These are phyloP conservation scores for Blomia tropicalis DNA, from an alignment of 2,888 invertebrate genomes.

Conservation along the genomic window DNA sequence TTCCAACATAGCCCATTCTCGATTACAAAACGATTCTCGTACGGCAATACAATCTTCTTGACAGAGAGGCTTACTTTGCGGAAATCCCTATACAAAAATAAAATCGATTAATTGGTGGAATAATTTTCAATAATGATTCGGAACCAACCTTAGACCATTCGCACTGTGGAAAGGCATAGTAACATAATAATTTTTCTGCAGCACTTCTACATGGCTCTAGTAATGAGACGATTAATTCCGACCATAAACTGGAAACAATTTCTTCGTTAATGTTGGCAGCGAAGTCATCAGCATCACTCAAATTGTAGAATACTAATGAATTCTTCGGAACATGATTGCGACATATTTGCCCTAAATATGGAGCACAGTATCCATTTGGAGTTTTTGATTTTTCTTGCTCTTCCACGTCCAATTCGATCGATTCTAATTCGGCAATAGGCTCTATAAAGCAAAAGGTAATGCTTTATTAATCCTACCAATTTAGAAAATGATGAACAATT, in stretches of 20 bases:
- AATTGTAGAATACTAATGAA: slow-evolving; percentile 56
- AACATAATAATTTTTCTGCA: slow-evolving; percentile 76
- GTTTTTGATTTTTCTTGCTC: slow-evolving; percentile 20
- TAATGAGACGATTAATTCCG: slow-evolving; percentile 61
- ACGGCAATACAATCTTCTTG: slow-evolving; percentile 83
- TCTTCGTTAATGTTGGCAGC: slow-evolving; percentile 61
- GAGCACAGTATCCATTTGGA: slow-evolving; percentile 56
- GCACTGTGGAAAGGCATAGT: slow-evolving; percentile 80
- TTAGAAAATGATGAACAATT: not conserved
- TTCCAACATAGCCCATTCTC: slow-evolving; percentile 78
- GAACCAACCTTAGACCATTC: slow-evolving; percentile 34
- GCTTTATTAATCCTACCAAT: too few relatives aligned
- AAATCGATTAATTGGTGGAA: not conserved
- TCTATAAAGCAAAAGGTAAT: too few relatives aligned
- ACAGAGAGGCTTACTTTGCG: slow-evolving; percentile 61
- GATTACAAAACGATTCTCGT: slow-evolving; percentile 73
- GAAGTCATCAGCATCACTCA: slow-evolving; percentile 40
- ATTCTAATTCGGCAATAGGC: not conserved
- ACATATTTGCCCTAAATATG: slow-evolving; percentile 69
- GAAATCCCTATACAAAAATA: slow-evolving; percentile 38
- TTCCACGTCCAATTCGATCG: slow-evolving; percentile 12
- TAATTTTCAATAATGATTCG: not conserved
- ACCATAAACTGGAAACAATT: slow-evolving; percentile 65
- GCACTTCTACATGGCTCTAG: slow-evolving; percentile 67
- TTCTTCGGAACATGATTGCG: slow-evolving; percentile 32